Evolutionary conservation across 2,113 vertebrate species (phyloP).

Genomic region (Steatornis caripensis): DNA sequence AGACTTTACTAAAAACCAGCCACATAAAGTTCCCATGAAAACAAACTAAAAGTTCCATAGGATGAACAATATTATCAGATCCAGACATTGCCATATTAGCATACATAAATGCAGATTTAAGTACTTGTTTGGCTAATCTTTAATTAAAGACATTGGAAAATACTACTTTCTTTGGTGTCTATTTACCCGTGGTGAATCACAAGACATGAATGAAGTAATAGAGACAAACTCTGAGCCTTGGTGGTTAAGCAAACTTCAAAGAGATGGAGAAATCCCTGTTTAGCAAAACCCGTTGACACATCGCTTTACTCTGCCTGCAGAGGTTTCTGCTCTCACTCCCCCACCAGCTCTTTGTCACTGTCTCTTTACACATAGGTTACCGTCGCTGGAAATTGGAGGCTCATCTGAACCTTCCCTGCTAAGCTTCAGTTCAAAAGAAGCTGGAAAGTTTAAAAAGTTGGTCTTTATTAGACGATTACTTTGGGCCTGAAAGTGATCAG

Average conservation of each 20-base stretch:
- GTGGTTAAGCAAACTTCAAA: constrained; percentile 5
- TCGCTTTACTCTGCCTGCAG: background rate
- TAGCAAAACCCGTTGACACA: constrained; percentile 16
- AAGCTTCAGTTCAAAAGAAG: background rate
- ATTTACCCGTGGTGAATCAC: background rate
- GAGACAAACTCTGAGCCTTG: background rate
- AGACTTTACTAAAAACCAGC: background rate
- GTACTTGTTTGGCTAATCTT: background rate
- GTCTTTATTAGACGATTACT: background rate
- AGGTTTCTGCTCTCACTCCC: background rate
- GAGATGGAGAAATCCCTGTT: constrained; percentile 4
- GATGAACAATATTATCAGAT: background rate
- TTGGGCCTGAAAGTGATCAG: background rate
- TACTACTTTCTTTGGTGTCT: background rate
- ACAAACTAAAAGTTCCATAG: background rate
- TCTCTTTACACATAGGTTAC: background rate
- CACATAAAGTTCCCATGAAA: background rate
- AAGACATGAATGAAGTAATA: background rate
- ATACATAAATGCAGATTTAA: background rate
- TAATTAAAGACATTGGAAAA: background rate
- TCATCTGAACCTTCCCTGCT: background rate
- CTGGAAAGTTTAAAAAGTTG: background rate
- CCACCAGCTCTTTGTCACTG: background rate
- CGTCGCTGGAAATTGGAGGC: rapidly evolving
- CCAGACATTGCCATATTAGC: background rate